Percentiles rank a stretch among this genome's conserved stretches.
These are phyloP conservation scores for Cataglyphis rosenhaueri DNA, from an alignment of 2,888 invertebrate genomes.

Conservation along the genomic window DNA sequence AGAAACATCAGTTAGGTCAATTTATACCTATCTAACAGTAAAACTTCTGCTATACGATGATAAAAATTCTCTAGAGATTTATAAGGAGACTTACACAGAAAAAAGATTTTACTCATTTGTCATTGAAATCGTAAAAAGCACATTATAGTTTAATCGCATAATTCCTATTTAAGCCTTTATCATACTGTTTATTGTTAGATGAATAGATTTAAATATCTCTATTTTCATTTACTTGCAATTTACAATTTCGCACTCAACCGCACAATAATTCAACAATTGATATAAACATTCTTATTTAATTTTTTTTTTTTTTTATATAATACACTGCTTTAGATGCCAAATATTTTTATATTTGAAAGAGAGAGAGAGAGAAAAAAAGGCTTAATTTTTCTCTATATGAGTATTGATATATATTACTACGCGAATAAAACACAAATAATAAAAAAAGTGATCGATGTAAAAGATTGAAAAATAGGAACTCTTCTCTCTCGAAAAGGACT, in stretches of 20 bases:
- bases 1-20: constrained; percentile 25
- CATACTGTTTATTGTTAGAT: neutral
- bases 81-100: constrained; percentile 21
- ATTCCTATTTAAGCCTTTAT: neutral
- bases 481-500: no score
- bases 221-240: neutral
- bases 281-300: neutral
- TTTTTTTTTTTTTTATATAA: neutral
- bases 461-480: neutral
- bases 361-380: neutral
- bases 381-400: neutral
- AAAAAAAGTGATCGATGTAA: neutral
- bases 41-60: constrained; percentile 78
- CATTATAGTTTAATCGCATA: constrained; percentile 10
- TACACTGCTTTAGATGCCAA: neutral
- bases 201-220: neutral
- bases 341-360: neutral
- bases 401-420: neutral
- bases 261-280: neutral
- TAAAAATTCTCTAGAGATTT: constrained; percentile 62
- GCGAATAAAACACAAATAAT: neutral
- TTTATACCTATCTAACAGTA: constrained; percentile 73
- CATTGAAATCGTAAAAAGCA: constrained; percentile 21
- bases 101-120: constrained; percentile 32
- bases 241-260: neutral